Evolutionary conservation across 2,888 invertebrate species (phyloP), one percentile per base, ranked within the genome.

Genomic region (Leptinotarsa juncta): DNA sequence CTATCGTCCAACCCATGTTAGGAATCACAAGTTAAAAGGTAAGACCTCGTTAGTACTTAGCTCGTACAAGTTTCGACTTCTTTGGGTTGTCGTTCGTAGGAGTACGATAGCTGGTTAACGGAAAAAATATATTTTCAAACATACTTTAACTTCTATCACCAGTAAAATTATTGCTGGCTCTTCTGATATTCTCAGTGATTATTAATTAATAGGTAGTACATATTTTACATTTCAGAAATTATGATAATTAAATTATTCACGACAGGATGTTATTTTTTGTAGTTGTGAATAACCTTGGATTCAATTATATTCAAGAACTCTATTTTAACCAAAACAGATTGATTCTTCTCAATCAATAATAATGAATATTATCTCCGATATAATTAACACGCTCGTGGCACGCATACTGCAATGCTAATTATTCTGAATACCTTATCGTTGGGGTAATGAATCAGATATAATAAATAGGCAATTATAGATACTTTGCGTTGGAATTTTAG

Each of bases 381-480:
- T 49, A 76, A 73, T 70, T 71, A 73, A 69, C 65, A 49, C 48
- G 20, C 42, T 50, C 53, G 51, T 72, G 51, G 51, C 60, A 50
- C 68, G 20, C 18, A 42, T 55, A 68, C 16, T 55, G n/a, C 55
- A 20, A 16, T 49, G 62, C 68, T 75, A 77, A 78, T 77, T 73
- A 75, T 75, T 70, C 72, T 75, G 75, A 75, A 67, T 70, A 70
- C 68, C 49, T 62, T 60, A 70, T 75, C 72, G 72, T 70, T 71
- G 68, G 57, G 51, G 74, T 74, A 78, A 76, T 78, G 76, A 73
- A 76, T 78, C 78, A 75, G 78, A 77, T 75, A 77, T 78, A 78
- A 77, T 78, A 75, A 77, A 77, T 78, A 77, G 75, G 70, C 78
- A 78, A 77, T 78, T 78, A 77, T 71, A 73, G 68, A 73, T 77